Percentiles rank a stretch among this genome's conserved stretches.
Conservation (phyloP, 2,113 vertebrate species). For the Pholis gunnellus region DNA sequence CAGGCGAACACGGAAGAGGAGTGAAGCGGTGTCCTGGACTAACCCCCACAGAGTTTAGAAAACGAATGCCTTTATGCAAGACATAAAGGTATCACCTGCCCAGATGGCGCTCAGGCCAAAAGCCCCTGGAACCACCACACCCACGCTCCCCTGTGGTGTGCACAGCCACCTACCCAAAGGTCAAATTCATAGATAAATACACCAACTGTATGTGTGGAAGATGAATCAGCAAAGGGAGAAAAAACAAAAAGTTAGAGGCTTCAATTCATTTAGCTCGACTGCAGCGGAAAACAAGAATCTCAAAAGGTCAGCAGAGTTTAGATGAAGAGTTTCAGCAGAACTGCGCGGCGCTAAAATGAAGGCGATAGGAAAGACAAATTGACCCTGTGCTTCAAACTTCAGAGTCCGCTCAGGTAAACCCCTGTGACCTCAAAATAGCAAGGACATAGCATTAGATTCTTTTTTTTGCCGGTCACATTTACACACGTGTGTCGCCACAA, state of each 20-base stretch:
- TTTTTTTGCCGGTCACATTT: too few relatives aligned
- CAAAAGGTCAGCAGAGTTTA: conserved; percentile 23
- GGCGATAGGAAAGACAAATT: conserved; percentile 9
- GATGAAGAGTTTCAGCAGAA: conserved; percentile 2
- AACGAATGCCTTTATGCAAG: conserved; percentile 47
- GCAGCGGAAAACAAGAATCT: background rate
- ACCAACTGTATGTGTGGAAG: conserved; percentile 21
- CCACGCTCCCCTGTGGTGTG: conserved; percentile 5
- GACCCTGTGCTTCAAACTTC: conserved; percentile 1
- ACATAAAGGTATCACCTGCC: conserved; percentile 59
- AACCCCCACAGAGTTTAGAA: conserved; percentile 43
- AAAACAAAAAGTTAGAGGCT: conserved; percentile 17
- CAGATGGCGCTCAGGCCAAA: conserved; percentile 44
- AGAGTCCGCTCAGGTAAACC: conserved; percentile 65
- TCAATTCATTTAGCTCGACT: conserved; percentile 8
- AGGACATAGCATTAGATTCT: too few relatives aligned
- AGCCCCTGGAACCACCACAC: conserved; percentile 8
- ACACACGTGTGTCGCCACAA: too few relatives aligned
- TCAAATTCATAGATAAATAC: conserved; percentile 44
- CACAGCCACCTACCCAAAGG: conserved; percentile 33
- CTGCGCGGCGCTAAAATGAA: background rate
- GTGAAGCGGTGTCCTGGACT: conserved; percentile 14
- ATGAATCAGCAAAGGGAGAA: conserved; percentile 10
- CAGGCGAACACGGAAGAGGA: conserved; percentile 16
- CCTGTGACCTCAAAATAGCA: conserved; percentile 65